These are phyloP conservation scores for Cyrtorhinus lividipennis DNA, from an alignment of 1,140 invertebrate genomes.

Conservation along the genomic window DNA sequence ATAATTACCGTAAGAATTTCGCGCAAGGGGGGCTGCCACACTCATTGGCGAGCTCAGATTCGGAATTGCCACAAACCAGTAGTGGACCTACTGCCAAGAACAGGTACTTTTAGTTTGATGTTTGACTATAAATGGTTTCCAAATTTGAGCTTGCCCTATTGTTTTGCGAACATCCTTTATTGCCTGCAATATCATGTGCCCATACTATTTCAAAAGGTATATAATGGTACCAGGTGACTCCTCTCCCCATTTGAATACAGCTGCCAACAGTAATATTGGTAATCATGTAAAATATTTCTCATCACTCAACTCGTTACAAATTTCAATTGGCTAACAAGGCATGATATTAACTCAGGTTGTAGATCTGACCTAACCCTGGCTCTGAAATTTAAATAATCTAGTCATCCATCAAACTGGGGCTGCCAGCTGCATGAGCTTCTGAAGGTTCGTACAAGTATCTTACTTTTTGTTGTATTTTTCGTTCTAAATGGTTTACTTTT, in stretches of 20 bases:
- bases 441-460: neutral
- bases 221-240: neutral
- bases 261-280: too few relatives aligned
- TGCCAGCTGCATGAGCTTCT: neutral
- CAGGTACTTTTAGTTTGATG: neutral
- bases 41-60: slow-evolving; percentile 34
- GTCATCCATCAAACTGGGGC: neutral
- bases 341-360: slow-evolving; percentile 3
- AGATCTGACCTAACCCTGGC: neutral
- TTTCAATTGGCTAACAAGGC: neutral
- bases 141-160: neutral
- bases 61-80: slow-evolving; percentile 30
- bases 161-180: neutral
- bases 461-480: too few relatives aligned
- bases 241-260: neutral
- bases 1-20: slow-evolving; percentile 37
- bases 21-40: slow-evolving; percentile 34
- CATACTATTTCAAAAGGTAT: too few relatives aligned
- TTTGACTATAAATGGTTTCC: neutral
- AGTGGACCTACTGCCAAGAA: neutral
- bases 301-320: too few relatives aligned
- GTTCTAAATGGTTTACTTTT: too few relatives aligned
- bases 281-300: too few relatives aligned
- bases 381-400: neutral
- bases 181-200: too few relatives aligned